A percentile compares a stretch with the other conserved stretches of the same genome.
These are phyloP conservation scores for Dugesia japonica DNA, from an alignment of 2,888 invertebrate species.

Conservation along the genomic window DNA sequence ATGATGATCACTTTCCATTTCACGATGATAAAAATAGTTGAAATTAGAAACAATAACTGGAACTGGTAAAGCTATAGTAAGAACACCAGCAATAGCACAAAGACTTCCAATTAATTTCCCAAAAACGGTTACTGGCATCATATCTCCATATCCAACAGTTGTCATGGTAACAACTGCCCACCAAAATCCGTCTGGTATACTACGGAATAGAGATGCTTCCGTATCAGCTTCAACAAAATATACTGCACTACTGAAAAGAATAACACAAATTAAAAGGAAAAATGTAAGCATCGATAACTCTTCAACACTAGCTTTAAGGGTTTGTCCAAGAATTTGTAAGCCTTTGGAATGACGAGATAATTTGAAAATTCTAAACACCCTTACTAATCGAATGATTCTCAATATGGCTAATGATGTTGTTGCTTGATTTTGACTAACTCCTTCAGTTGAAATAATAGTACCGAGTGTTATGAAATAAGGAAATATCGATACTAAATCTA, in stretches of 20 bases:
- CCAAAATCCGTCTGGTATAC: neutral
- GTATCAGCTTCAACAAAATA: neutral
- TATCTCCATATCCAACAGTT: constrained; percentile 6
- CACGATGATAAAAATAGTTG: neutral
- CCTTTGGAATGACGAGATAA: neutral
- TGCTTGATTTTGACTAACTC: neutral
- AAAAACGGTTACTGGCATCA: neutral
- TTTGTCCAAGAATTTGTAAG: neutral
- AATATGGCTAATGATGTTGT: no score
- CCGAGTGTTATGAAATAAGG: neutral
- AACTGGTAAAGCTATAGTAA: neutral
- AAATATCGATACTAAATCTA: neutral
- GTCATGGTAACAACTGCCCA: constrained; percentile 12
- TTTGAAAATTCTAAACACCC: no score
- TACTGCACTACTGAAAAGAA: neutral
- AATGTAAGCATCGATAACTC: neutral
- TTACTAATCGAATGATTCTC: no score
- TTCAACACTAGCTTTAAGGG: neutral
- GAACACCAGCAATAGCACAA: neutral
- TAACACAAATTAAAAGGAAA: neutral
- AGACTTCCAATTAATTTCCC: neutral
- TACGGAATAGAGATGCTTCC: neutral
- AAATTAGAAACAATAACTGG: neutral
- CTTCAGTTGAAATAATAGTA: neutral
- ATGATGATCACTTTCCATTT: no score